These are phyloP conservation scores for Alloplasta piceator DNA, from an alignment of 2,888 invertebrate species.

Conservation along the genomic window DNA sequence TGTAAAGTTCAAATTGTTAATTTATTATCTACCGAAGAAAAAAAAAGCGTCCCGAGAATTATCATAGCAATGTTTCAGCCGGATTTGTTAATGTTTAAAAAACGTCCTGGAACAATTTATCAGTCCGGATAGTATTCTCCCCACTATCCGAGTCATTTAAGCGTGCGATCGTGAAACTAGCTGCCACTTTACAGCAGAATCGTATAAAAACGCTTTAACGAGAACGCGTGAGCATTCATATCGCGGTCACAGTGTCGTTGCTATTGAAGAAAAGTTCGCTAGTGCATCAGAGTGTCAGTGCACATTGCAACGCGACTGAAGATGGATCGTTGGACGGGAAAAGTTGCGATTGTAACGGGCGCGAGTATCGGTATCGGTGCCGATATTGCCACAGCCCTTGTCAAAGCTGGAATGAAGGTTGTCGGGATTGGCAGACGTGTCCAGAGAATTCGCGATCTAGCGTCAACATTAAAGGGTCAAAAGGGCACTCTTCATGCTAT, in stretches of 20 bases:
- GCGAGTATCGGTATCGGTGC: constrained; percentile 87
- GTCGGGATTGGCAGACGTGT: constrained; percentile 85
- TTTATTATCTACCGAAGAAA: no score
- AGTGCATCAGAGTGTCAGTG: not conserved
- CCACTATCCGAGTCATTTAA: no score
- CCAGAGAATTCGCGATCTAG: constrained; percentile 81
- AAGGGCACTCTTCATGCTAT: constrained; percentile 80
- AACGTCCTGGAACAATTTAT: no score
- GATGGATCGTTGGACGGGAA: constrained; percentile 86
- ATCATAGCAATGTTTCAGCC: no score
- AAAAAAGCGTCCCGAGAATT: no score
- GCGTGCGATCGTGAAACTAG: no score
- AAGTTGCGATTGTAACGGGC: constrained; percentile 87
- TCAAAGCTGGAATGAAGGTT: constrained; percentile 84
- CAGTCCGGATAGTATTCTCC: no score
- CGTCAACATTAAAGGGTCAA: constrained; percentile 62
- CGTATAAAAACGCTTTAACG: no score
- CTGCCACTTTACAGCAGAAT: no score
- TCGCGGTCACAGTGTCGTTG: not conserved
- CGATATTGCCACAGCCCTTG: constrained; percentile 82
- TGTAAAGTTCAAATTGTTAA: no score
- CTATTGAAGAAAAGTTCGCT: not conserved
- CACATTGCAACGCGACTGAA: constrained; percentile 14
- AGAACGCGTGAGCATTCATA: no score
- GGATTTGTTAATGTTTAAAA: no score